Conservation (phyloP, 2,113 vertebrate genomes). For the Paracyprichromis sp. region DNA sequence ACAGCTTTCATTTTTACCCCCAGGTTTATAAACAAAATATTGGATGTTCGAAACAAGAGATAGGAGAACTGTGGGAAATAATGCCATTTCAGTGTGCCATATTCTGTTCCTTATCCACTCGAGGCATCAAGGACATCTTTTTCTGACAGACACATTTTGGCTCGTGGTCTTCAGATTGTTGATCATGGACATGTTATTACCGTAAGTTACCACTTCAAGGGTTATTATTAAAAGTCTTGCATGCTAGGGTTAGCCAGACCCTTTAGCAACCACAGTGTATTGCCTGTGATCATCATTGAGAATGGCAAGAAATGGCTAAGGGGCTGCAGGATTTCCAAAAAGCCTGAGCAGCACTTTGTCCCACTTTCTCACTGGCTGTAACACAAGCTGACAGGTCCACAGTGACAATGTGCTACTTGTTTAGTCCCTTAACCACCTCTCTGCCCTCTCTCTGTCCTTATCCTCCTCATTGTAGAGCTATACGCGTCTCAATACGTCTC, state of each 20-base stretch:
- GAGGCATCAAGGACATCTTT: neutral
- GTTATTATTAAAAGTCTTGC: neutral
- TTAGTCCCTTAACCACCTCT: conserved; percentile 19
- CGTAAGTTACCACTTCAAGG: neutral
- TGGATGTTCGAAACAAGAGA: neutral
- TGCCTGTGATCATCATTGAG: neutral
- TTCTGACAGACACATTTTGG: too few relatives aligned
- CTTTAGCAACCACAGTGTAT: neutral
- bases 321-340: neutral
- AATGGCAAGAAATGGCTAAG: neutral
- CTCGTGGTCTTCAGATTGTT: neutral
- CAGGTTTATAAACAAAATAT: neutral
- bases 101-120: neutral
- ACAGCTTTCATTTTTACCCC: neutral
- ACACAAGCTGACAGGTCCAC: conserved; percentile 39
- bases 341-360: conserved; percentile 21
- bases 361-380: conserved; percentile 11
- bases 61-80: neutral
- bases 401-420: conserved; percentile 31
- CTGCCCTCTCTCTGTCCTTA: neutral
- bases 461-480: neutral
- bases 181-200: neutral
- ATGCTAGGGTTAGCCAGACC: neutral
- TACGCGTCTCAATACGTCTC: neutral
- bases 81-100: fast-evolving